Conservation (phyloP, 2,113 vertebrate species). For the Oxyura jamaicensis region DNA sequence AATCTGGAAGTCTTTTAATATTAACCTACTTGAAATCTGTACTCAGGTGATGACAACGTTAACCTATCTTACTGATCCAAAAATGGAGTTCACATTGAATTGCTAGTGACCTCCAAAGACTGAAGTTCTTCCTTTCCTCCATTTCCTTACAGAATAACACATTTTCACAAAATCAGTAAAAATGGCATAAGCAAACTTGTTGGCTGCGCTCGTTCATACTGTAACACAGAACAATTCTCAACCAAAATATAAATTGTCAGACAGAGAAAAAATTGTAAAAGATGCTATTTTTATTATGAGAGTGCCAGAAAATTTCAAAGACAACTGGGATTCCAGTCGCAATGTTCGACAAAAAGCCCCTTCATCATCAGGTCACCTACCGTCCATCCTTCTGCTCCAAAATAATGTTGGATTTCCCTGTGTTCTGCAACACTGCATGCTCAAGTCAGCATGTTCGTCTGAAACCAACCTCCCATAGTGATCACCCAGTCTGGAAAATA, state of each 20-base stretch:
- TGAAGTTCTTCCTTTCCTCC: neutral
- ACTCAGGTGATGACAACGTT: neutral
- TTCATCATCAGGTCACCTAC: too few relatives aligned
- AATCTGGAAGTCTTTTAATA: too few relatives aligned
- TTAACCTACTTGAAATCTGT: neutral
- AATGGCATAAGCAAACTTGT: neutral
- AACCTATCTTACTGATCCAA: neutral
- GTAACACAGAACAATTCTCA: neutral
- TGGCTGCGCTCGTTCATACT: neutral
- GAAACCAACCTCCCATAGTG: too few relatives aligned
- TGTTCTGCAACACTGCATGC: too few relatives aligned
- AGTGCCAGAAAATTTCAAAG: neutral
- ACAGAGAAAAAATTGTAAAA: neutral
- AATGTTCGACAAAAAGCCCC: neutral
- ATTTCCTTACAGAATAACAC: neutral
- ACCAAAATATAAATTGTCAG: neutral
- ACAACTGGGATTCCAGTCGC: neutral
- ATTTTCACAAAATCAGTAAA: neutral
- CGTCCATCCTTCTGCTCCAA: too few relatives aligned
- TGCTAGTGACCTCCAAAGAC: neutral
- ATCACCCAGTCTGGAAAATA: too few relatives aligned
- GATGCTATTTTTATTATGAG: neutral
- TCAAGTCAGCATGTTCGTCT: too few relatives aligned
- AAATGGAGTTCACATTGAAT: neutral
- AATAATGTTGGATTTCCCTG: too few relatives aligned